Evolutionary conservation across 1,140 invertebrate genomes (phyloP).

Genomic region (Holcopasites calliopsidis): DNA sequence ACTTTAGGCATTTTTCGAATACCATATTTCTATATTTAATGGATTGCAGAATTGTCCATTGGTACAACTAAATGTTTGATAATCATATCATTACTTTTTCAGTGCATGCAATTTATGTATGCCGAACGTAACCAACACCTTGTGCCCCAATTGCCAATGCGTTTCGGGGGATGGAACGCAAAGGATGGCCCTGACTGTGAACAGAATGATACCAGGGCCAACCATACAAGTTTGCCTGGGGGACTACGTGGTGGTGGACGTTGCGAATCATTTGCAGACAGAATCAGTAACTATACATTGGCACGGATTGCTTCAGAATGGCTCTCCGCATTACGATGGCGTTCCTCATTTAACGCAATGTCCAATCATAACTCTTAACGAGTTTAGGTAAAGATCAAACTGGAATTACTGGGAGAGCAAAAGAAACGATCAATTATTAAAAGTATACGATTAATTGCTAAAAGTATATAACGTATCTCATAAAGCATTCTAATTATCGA

Average conservation of each 20-base stretch:
- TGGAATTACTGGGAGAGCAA: background rate
- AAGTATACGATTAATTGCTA: background rate
- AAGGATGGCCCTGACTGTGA: conserved; percentile 80
- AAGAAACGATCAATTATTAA: background rate
- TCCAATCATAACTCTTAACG: conserved; percentile 90
- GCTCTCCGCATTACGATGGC: conserved; percentile 93
- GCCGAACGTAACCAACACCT: background rate
- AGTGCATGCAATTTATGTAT: conserved; percentile 11
- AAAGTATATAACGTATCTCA: too few relatives aligned
- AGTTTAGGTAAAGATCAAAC: conserved; percentile 83
- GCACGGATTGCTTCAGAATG: conserved; percentile 90
- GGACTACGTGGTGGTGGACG: conserved; percentile 92
- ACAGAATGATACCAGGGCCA: conserved; percentile 83
- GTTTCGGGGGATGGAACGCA: conserved; percentile 81
- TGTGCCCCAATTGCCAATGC: conserved; percentile 81
- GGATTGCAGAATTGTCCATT: too few relatives aligned
- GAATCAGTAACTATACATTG: conserved; percentile 92
- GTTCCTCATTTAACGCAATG: conserved; percentile 95
- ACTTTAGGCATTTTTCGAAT: too few relatives aligned
- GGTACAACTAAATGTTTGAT: too few relatives aligned
- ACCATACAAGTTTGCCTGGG: conserved; percentile 86
- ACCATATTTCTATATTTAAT: too few relatives aligned
- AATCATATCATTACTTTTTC: too few relatives aligned
- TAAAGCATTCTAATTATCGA: too few relatives aligned
- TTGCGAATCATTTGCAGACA: conserved; percentile 89